Base-by-base conservation (phyloP, 2,113 vertebrate species). In the Corythornis vintsioides region DNA sequence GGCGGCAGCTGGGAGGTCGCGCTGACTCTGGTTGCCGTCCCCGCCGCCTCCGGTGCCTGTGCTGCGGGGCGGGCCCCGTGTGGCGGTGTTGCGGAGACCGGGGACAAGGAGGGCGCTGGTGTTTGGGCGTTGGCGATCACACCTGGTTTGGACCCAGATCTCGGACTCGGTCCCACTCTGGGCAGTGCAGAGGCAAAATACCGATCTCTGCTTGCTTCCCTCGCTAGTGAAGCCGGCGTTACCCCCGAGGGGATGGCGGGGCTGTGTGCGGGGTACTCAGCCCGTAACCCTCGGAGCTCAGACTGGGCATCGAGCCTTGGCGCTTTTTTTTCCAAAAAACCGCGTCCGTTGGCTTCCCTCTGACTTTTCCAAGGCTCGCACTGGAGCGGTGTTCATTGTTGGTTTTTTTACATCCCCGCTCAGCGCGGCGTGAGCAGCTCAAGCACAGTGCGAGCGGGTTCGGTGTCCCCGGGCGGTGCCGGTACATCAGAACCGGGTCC, bases 391-490 rank as follows among this genome's bases (percentile, higher is more conserved):
- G 10, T 12, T 42, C 38, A 4, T 5, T 4, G 10, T 15, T 26
- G 6, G 4, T 15, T 22, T 17, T 17, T 42, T 9, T 7, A 24
- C 9, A 3, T 9, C 48, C 20, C 21, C 13, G 2, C 1, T 12
- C 43, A 6, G 52, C 28, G 0, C 28, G 57, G 40, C 28, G 55
- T 10, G 29, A 45, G 29, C 2, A 13, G 15, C 38, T 17, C 45
- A 7, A 47, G 26, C 1, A 6, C 2, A 1, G 17, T 17, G 2
- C 3, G 4, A 40, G 19, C 2, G 3, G 24, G 20, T 38, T 16
- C 3, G 42, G n/a, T 17, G 18, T 7, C 13, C 10, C 16, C 9
- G 6, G 22, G 2, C 2, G 5, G 45, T 16, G 2, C 7, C 0
- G 2, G 7, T 52, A 6, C 3, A 4, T 47, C 45, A 45, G 45